Conservation (phyloP, 2,113 vertebrate genomes). For the Phrynocephalus versicolor region DNA sequence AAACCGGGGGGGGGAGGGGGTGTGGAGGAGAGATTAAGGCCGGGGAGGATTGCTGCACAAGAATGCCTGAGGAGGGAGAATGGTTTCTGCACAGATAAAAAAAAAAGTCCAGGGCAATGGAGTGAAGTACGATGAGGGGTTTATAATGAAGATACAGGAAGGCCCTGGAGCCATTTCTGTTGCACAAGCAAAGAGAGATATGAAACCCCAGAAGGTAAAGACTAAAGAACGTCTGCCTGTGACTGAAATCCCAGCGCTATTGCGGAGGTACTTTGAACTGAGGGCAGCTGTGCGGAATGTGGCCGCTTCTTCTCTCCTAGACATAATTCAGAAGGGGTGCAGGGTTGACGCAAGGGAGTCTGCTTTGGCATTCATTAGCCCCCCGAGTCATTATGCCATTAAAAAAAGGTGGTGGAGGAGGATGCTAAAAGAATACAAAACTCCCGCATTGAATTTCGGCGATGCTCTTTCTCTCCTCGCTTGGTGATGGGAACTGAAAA, state of each 20-base stretch:
- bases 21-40: neutral
- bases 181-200: neutral
- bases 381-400: neutral
- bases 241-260: neutral
- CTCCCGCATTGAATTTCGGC: neutral
- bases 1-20: neutral
- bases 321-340: neutral
- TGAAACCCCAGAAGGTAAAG: neutral
- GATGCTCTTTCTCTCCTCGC: neutral
- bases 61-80: conserved; percentile 2
- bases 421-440: neutral
- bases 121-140: neutral
- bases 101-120: conserved; percentile 1
- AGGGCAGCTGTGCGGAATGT: neutral
- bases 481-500: neutral
- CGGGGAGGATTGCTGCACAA: conserved; percentile 3
- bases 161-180: conserved; percentile 26
- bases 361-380: neutral
- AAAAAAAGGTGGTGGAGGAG: no score
- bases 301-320: neutral
- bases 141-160: conserved; percentile 32
- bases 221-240: neutral
- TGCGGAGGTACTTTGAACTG: neutral
- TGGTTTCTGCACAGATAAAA: conserved; percentile 17
- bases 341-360: neutral